These are phyloP conservation scores for Sphaerodactylus townsendi DNA, from an alignment of 2,113 vertebrate species.

Conservation along the genomic window DNA sequence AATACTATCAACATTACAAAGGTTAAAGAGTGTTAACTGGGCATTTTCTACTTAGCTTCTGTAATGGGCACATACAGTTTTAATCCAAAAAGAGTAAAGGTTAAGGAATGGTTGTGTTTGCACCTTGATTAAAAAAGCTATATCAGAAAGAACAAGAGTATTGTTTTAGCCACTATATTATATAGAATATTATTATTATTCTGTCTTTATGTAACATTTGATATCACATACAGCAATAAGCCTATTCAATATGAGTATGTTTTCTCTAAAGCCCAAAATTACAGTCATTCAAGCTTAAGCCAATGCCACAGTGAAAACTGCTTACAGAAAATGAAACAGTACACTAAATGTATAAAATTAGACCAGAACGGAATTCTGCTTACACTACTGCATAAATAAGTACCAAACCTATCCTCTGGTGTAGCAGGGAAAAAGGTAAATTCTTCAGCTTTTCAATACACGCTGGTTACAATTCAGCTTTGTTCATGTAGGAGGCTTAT, in stretches of 20 bases:
- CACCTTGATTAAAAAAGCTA: not conserved
- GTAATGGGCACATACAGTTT: not conserved
- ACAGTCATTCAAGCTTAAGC: not conserved
- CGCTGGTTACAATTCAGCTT: not conserved
- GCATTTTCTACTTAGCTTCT: not conserved
- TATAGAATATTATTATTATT: not conserved
- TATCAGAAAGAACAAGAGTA: not conserved
- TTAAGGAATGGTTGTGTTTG: not conserved
- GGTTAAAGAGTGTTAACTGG: not conserved
- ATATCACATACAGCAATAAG: not conserved
- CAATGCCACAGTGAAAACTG: not conserved
- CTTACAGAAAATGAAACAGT: not conserved
- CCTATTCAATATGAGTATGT: not conserved
- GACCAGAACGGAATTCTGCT: not conserved
- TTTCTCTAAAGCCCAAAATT: not conserved
- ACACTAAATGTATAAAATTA: not conserved
- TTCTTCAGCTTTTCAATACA: not conserved
- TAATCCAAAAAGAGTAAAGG: not conserved
- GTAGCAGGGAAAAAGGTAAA: not conserved
- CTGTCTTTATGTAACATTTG: not conserved
- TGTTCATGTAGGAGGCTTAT: not conserved
- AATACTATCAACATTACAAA: too few species aligned
- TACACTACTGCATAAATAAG: not conserved
- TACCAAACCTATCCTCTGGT: not conserved
- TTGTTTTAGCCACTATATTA: not conserved